Conservation (phyloP, 2,113 vertebrate genomes). For the Hyperoodon ampullatus region DNA sequence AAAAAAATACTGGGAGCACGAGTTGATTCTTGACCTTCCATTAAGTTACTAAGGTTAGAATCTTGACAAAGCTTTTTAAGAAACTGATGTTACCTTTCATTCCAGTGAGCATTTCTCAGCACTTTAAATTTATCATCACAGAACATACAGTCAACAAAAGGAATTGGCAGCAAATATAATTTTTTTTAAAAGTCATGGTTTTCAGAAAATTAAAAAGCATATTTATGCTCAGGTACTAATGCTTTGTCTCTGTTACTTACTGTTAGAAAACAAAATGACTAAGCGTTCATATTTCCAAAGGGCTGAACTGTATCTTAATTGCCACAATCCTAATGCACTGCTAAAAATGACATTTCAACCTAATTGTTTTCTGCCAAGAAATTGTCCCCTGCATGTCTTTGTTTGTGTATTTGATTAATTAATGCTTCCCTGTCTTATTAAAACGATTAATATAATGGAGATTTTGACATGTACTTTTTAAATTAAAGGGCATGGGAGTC, state of each 20-base stretch:
- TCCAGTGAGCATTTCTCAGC: not conserved
- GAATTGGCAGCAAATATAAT: not conserved
- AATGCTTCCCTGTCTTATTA: not conserved
- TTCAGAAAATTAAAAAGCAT: conserved; percentile 26
- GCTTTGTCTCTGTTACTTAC: not conserved
- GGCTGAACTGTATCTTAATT: not conserved
- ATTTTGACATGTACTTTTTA: not conserved
- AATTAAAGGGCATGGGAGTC: not conserved
- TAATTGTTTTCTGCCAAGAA: conserved; percentile 1
- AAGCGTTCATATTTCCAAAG: not conserved
- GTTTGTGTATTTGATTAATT: not conserved
- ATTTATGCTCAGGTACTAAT: not conserved
- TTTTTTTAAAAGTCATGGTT: not conserved
- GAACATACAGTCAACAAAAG: not conserved
- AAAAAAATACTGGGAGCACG: not conserved
- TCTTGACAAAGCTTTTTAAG: conserved; percentile 46
- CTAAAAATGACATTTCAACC: not conserved
- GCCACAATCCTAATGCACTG: not conserved
- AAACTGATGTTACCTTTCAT: conserved; percentile 67
- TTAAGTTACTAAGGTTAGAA: conserved; percentile 61
- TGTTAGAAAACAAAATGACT: conserved; percentile 12
- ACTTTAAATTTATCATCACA: conserved; percentile 44
- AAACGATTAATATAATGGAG: not conserved
- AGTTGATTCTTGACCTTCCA: not conserved
- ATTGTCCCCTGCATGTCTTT: not conserved